Base-by-base conservation (phyloP, 1,140 invertebrate genomes). In the Pseudobourletiella spinata region DNA sequence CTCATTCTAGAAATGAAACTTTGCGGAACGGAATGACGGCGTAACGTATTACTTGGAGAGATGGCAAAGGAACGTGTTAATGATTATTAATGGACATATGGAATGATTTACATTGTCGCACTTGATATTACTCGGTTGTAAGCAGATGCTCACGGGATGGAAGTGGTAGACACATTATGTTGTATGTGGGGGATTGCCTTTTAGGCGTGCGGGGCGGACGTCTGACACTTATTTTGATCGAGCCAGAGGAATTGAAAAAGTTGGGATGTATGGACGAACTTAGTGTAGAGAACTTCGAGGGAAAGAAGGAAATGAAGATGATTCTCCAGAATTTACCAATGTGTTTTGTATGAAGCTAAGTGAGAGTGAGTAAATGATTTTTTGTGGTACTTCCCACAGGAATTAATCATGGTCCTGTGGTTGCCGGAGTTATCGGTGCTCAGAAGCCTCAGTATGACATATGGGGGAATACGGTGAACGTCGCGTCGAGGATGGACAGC, bases 371-470 rank as follows among this genome's bases (percentile, higher is more conserved):
- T n/a, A n/a, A n/a, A n/a, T n/a, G n/a, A 39, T 39, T 39, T 39
- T 11, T 11, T 11, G 8, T 39, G 32, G n/a, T 39, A 39, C n/a
- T 39, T 39, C n/a, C 32, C n/a, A n/a, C 69, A 92, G 91, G 95
- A 57, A 79, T 98, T 48, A 94, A 90, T 76, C 87, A 96, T 72
- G 95, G 95, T 0, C 90, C 93, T 0, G 91, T 97, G 2, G 94
- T 98, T 72, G 89, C 89, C 0, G 89, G 61, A 25, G 58, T 61
- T n/a, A 50, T 66, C 28, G 61, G 60, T n/a, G 92, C 93, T 0
- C 90, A 95, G 73, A 98, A 98, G 73, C 95, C 95, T 0, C 93
- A 97, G 71, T 98, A 97, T 76, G 95, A 98, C 71, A 97, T 67
- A 35, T 84, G 66, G 95, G 95, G 95, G 2, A 97, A 98, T 75